phyloP scores from a whole-genome alignment of 2,888 invertebrate genomes.

The Epinotia bilunana region DNA sequence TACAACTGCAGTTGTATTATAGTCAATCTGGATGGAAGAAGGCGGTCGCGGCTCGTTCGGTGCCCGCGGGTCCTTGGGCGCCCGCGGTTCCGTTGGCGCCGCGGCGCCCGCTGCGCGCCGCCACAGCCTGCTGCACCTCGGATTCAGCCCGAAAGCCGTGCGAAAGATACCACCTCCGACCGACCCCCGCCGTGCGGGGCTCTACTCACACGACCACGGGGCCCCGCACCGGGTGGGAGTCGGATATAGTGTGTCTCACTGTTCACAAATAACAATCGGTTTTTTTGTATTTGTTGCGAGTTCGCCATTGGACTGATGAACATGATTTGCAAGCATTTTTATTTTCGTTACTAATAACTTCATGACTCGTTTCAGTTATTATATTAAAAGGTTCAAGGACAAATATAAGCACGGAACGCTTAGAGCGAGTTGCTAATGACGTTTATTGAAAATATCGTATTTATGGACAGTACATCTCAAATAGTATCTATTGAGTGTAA shows the following conservation, averaged over 20 bases:
- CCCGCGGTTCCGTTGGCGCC: slow-evolving; percentile 62
- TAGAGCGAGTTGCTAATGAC: neutral
- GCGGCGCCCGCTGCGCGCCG: slow-evolving; percentile 68
- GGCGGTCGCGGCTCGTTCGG: slow-evolving; percentile 53
- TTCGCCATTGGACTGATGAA: slow-evolving; percentile 16
- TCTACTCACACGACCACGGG: neutral
- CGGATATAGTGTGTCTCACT: slow-evolving; percentile 14
- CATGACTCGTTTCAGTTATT: neutral
- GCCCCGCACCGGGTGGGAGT: slow-evolving; percentile 5
- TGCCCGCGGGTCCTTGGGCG: slow-evolving; percentile 46
- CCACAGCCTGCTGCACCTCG: slow-evolving; percentile 73
- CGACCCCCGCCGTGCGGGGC: slow-evolving; percentile 6
- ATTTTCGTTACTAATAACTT: slow-evolving; percentile 16
- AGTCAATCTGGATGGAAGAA: slow-evolving; percentile 87
- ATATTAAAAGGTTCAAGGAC: neutral
- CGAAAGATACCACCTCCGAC: slow-evolving; percentile 34
- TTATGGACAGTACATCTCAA: slow-evolving; percentile 18
- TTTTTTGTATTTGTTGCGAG: slow-evolving; percentile 2
- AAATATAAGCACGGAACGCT: neutral
- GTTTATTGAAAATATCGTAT: slow-evolving; percentile 6
- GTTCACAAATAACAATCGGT: slow-evolving; percentile 24
- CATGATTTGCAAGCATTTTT: slow-evolving; percentile 9
- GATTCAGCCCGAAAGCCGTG: slow-evolving; percentile 58
- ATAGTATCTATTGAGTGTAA: neutral
- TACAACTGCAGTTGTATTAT: slow-evolving; percentile 54